phyloP scores from a whole-genome alignment of 2,888 invertebrate species.

The Lithophane leautieri region DNA sequence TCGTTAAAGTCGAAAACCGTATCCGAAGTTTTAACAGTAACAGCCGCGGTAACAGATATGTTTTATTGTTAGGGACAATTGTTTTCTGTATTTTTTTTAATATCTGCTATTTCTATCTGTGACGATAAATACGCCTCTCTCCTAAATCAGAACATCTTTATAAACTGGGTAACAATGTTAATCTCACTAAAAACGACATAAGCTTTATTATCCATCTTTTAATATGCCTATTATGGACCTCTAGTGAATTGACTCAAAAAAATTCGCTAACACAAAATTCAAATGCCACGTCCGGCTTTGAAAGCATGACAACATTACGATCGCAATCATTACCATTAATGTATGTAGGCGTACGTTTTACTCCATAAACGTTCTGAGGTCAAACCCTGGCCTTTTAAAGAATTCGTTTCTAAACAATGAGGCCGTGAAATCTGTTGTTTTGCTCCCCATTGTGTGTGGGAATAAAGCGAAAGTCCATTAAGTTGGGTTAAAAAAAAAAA shows the following conservation, averaged over 20 bases:
- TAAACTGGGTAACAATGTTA: background rate
- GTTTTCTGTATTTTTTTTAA: no score
- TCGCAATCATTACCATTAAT: slow-evolving; percentile 63
- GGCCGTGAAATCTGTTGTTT: slow-evolving; percentile 62
- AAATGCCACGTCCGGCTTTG: slow-evolving; percentile 57
- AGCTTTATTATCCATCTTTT: background rate
- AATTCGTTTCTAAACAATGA: slow-evolving; percentile 68
- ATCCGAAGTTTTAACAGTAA: no score
- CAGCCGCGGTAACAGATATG: no score
- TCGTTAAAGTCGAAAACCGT: no score
- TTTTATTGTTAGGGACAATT: no score
- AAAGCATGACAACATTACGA: slow-evolving; percentile 50
- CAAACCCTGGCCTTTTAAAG: slow-evolving; percentile 70
- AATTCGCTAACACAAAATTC: slow-evolving; percentile 38
- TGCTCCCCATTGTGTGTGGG: slow-evolving; percentile 51
- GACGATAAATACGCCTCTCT: no score
- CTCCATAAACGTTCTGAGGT: slow-evolving; percentile 68
- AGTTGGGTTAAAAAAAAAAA: slow-evolving; percentile 58
- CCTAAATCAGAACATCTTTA: background rate
- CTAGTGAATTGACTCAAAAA: slow-evolving; percentile 17
- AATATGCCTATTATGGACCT: slow-evolving; percentile 9
- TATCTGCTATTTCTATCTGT: no score
- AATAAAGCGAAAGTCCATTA: slow-evolving; percentile 60
- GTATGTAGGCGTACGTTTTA: slow-evolving; percentile 53
- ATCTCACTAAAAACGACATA: background rate